A percentile compares a stretch with the other conserved stretches of the same genome.
These are phyloP conservation scores for Drosophila recens DNA, from an alignment of 2,888 invertebrate species.

Conservation along the genomic window DNA sequence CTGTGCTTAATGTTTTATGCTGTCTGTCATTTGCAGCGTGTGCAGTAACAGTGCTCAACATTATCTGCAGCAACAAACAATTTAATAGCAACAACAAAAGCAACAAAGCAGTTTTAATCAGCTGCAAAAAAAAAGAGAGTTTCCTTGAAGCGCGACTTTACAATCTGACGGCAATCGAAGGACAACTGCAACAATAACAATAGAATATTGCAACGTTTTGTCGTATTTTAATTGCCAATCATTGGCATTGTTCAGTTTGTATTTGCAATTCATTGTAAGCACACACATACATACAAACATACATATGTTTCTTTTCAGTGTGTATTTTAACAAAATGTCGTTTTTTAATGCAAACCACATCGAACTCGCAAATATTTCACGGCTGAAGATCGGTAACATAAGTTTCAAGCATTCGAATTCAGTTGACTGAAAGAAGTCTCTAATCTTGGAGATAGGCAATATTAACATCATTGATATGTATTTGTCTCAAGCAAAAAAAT, in stretches of 20 bases:
- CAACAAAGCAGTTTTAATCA: conserved; percentile 46
- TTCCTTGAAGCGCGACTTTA: conserved; percentile 19
- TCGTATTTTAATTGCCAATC: conserved; percentile 32
- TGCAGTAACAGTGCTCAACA: conserved; percentile 24
- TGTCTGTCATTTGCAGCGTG: conserved; percentile 20
- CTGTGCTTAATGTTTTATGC: conserved; percentile 46
- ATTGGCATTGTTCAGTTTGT: conserved; percentile 24
- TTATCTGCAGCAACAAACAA: conserved; percentile 32
- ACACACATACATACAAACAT: background rate
- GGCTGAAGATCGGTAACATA: conserved; percentile 7
- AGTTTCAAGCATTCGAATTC: background rate
- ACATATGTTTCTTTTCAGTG: background rate
- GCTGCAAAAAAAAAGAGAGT: conserved; percentile 21
- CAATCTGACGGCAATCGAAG: conserved; percentile 20
- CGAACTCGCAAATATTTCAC: conserved; percentile 5
- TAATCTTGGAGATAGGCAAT: background rate
- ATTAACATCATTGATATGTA: background rate
- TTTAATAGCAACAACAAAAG: conserved; percentile 36
- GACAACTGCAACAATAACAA: conserved; percentile 27
- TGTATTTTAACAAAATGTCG: conserved; percentile 3
- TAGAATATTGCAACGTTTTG: conserved; percentile 20
- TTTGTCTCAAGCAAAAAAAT: background rate
- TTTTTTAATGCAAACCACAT: conserved; percentile 11
- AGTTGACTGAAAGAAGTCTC: background rate
- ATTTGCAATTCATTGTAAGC: conserved; percentile 1